phyloP scores from a whole-genome alignment of 2,113 vertebrate genomes.

The Poecile atricapillus region DNA sequence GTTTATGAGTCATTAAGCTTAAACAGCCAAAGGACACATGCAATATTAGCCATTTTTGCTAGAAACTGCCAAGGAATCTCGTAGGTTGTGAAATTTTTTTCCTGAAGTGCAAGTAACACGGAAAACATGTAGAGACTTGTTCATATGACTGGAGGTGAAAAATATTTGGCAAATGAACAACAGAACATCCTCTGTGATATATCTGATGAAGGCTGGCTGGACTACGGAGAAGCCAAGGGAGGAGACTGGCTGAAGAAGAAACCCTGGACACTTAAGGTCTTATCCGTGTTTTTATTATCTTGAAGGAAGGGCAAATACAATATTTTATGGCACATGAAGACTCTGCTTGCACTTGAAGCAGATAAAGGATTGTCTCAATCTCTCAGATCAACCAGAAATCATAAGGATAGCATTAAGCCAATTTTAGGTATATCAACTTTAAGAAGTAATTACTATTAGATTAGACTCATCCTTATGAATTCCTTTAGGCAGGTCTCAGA shows the following conservation, averaged over 20 bases:
- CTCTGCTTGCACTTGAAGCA: neutral
- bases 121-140: neutral
- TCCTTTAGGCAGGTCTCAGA: neutral
- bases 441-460: neutral
- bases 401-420: neutral
- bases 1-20: constrained; percentile 6
- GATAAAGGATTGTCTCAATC: neutral
- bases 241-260: neutral
- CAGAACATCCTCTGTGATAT: neutral
- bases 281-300: neutral
- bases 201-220: neutral
- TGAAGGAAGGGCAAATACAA: neutral
- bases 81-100: neutral
- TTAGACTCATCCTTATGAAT: neutral
- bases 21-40: neutral
- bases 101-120: neutral
- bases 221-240: neutral
- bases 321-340: neutral
- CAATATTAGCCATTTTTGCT: neutral
- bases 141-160: neutral
- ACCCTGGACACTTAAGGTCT: neutral
- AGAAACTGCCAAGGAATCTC: neutral
- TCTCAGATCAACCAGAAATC: neutral
- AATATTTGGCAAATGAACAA: neutral
- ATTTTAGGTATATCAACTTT: neutral